Evolutionary conservation across 1,140 invertebrate genomes (phyloP).

Genomic region (Apis mellifera): Amel_HAv3.1 CM009931.2:15742001-15742500

Average conservation of each 20-base stretch:
- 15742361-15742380: constrained; percentile 57
- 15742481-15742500: constrained; percentile 76
- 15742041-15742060: constrained; percentile 24
- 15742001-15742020: constrained; percentile 3
- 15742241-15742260: constrained; percentile 58
- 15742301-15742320: constrained; percentile 73
- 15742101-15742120: constrained; percentile 78
- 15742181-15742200: constrained; percentile 56
- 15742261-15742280: constrained; percentile 21
- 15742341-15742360: constrained; percentile 81
- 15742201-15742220: constrained; percentile 63
- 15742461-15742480: constrained; percentile 62
- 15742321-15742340: constrained; percentile 83
- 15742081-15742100: constrained; percentile 62
- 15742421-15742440: constrained; percentile 55
- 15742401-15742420: constrained; percentile 58
- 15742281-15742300: background rate
- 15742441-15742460: constrained; percentile 51
- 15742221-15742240: constrained; percentile 74
- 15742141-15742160: constrained; percentile 76
- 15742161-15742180: constrained; percentile 72
- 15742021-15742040: background rate
- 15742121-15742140: constrained; percentile 77
- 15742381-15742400: constrained; percentile 69
- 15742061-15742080: constrained; percentile 6